These are phyloP conservation scores for Euphonia xanthogaster DNA, from an alignment of 2,797 vertebrate species.

Conservation along the genomic window DNA sequence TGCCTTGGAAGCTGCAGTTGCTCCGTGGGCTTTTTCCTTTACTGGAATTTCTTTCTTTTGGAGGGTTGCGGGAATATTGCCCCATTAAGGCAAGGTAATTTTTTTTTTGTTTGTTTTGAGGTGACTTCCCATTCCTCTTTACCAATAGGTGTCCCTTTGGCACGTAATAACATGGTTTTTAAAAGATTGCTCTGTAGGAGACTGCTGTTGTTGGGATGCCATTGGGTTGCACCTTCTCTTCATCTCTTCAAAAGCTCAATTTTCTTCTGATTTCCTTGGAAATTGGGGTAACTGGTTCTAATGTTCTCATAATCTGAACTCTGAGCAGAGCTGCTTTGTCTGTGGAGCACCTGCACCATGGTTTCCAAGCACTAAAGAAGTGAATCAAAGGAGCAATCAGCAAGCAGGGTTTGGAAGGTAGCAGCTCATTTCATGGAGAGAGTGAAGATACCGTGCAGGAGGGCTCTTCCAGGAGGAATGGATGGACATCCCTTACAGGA, in stretches of 20 bases:
- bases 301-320: background rate
- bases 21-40: background rate
- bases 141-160: background rate
- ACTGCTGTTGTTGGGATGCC: background rate
- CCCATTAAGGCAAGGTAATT: background rate
- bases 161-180: background rate
- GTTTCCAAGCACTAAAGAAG: background rate
- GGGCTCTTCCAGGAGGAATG: background rate
- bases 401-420: background rate
- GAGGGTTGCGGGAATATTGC: background rate
- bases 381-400: accelerated
- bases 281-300: background rate
- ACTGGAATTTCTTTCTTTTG: background rate
- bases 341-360: background rate
- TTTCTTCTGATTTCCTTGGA: background rate
- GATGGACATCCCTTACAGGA: background rate
- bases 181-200: background rate
- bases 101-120: background rate
- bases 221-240: background rate
- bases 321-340: background rate
- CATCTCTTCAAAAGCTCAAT: background rate
- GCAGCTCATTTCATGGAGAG: background rate
- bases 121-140: accelerated
- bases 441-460: accelerated
- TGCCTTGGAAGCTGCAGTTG: background rate